Conservation (phyloP, 2,888 invertebrate species). For the Drosophila kuntzei region DNA sequence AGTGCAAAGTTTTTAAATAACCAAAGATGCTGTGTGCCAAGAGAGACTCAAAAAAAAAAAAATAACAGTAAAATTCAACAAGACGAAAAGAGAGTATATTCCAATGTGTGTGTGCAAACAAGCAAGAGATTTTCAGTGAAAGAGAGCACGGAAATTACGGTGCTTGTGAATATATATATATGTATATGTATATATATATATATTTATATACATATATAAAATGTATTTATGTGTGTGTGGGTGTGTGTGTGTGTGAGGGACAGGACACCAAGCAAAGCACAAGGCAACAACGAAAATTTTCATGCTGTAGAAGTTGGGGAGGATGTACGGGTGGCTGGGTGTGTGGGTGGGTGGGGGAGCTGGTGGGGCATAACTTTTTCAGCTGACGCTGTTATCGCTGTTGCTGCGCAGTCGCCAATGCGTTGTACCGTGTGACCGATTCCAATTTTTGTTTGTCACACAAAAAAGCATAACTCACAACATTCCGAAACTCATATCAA, state of each 20-base stretch:
- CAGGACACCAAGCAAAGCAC: conserved; percentile 63
- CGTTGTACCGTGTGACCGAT: conserved; percentile 56
- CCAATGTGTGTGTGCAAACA: conserved; percentile 44
- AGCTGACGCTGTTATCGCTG: conserved; percentile 55
- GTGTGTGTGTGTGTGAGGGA: conserved; percentile 33
- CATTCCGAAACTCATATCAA: too few relatives aligned
- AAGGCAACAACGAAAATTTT: conserved; percentile 66
- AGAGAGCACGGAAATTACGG: conserved; percentile 74
- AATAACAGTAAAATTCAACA: conserved; percentile 73
- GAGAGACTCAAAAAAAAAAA: conserved; percentile 53
- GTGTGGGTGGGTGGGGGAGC: conserved; percentile 1
- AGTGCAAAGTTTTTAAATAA: conserved; percentile 37
- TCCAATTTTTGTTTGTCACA: conserved; percentile 44
- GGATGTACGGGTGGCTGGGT: conserved; percentile 12
- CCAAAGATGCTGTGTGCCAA: conserved; percentile 39
- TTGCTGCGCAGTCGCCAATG: conserved; percentile 75
- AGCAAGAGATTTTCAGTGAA: conserved; percentile 70
- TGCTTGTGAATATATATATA: conserved; percentile 41
- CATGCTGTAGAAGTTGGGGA: conserved; percentile 54
- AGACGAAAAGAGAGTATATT: conserved; percentile 51
- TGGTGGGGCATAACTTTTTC: conserved; percentile 43
- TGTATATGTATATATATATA: background rate
- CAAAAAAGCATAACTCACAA: conserved; percentile 24
- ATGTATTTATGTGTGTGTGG: conserved; percentile 19
- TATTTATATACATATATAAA: conserved; percentile 16